Evolutionary conservation across 1,140 invertebrate species (phyloP), one percentile per base, ranked within the genome.

Genomic region (Calephelis nemesis): DNA sequence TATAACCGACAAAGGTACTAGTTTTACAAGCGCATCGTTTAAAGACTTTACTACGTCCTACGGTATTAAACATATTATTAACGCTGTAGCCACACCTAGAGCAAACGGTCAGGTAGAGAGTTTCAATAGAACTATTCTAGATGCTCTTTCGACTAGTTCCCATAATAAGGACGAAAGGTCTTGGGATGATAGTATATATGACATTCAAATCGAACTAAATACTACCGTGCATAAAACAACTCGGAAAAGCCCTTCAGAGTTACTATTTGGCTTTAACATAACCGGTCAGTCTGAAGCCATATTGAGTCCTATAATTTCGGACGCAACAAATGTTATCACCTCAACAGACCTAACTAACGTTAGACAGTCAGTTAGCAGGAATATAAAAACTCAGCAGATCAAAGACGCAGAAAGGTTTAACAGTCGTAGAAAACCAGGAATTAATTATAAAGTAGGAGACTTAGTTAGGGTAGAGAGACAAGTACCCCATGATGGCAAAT

Each of bases 151-250:
- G 30, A 71, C 76, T 11, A 69, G 52, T 11, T 64, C 40, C 60
- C 78, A 83, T 67, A 66, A 63, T 1, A 64, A 72, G 47, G 69
- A 79, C 49, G 70, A 74, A 7, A 79, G 70, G 7, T 65, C 48
- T 7, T 79, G 78, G 77, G 76, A 83, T 47, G 71, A 78, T 19
- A 40, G 72, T n/a, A 40, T 81, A 30, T n/a, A 40, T 5, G 67
- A 76, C 30, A 71, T 80, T 7, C 78, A 80, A 45, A 47, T 78
- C 65, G 78, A 76, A n/a, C 65, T 82, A 12, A 80, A 82, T 63
- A 78, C 74, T 5, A 81, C 76, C 10, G 15, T 66, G 7, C 64
- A 77, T 58, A 78, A 82, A 65, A 68, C 70, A 6, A 82, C 78
- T 1, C 60, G 63, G 0, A 80, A 80, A 63, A 75, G 62, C 30